Evolutionary conservation across 2,113 vertebrate genomes (phyloP), one percentile per base, ranked within the genome.

Genomic region (Ascaphus truei): DNA sequence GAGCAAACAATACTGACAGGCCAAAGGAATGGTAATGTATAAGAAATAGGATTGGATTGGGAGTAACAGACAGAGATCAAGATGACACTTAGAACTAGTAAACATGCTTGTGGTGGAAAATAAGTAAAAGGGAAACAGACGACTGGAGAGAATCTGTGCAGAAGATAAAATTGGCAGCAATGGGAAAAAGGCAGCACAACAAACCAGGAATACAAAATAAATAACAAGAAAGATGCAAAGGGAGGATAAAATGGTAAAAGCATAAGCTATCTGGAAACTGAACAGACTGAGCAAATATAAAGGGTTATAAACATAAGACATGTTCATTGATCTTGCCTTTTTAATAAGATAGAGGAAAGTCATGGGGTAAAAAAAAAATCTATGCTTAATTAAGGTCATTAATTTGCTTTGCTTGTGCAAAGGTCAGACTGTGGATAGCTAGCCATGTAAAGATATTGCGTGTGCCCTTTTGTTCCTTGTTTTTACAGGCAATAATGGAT

Each of bases 351-450:
- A 39, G 15, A 13, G 36, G 3, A 56, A 39, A 66, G 26, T n/a
- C 25, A 13, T 45, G 25, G 4, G 51, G 41, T n/a, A 55, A 66
- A 61, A 59, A 31, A 39, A 60, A 60, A 53, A 41, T 39, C 37
- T 57, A 57, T 47, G 25, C 47, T 68, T 57, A 57, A 68, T 68
- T 57, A 68, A 12, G 22, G 64, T 43, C 51, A 57, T 56, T 67
- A 31, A 67, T 67, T 67, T 45, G 34, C 18, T 57, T 16, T 41
- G 16, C 33, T 30, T 57, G 64, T 23, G 18, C 13, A 57, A 57
- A 67, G 37, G 64, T 56, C 50, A 33, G 1, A 45, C 13, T 7
- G 23, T 41, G 34, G 6, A 9, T 25, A 20, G 26, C 22, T 53
- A 7, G 15, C n/a, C 50, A 23, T 12, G 64, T 23, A n/a, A 47